These are phyloP conservation scores for Teleogryllus oceanicus DNA, from an alignment of 2,888 invertebrate species.

Conservation along the genomic window DNA sequence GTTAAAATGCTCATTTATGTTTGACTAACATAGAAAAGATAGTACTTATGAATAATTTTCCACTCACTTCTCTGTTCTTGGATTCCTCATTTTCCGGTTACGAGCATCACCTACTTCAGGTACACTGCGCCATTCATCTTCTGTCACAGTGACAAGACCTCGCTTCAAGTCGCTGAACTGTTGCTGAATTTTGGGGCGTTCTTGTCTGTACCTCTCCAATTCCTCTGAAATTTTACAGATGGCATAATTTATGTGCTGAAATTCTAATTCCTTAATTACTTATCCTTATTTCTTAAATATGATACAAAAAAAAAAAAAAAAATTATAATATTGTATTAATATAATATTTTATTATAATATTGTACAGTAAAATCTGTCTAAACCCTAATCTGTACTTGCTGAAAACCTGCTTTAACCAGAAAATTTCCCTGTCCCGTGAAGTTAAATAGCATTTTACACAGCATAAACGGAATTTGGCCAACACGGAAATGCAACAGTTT, in stretches of 20 bases:
- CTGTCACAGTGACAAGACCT: constrained; percentile 74
- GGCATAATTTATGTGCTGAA: constrained; percentile 19
- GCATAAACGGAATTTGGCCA: too few relatives aligned
- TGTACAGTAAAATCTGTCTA: too few relatives aligned
- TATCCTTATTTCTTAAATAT: constrained; percentile 1
- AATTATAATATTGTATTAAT: too few relatives aligned
- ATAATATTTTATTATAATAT: too few relatives aligned
- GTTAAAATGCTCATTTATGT: too few relatives aligned
- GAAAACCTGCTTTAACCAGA: too few relatives aligned
- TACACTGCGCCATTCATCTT: constrained; percentile 94
- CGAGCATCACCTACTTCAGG: constrained; percentile 99
- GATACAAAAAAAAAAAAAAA: neutral
- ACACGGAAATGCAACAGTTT: too few relatives aligned
- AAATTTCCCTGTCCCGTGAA: too few relatives aligned
- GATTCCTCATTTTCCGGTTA: constrained; percentile 93
- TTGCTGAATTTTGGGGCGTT: constrained; percentile 97
- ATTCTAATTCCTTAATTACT: neutral
- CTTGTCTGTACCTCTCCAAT: constrained; percentile 95
- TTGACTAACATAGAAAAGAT: too few relatives aligned
- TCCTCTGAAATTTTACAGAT: constrained; percentile 58
- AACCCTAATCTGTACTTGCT: too few relatives aligned
- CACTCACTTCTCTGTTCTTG: constrained; percentile 78
- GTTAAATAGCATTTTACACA: too few relatives aligned
- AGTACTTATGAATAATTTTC: too few relatives aligned
- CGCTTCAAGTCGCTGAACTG: constrained; percentile 97